Evolutionary conservation across 2,888 invertebrate species (phyloP).

Genomic region (Synergus itoensis): DNA sequence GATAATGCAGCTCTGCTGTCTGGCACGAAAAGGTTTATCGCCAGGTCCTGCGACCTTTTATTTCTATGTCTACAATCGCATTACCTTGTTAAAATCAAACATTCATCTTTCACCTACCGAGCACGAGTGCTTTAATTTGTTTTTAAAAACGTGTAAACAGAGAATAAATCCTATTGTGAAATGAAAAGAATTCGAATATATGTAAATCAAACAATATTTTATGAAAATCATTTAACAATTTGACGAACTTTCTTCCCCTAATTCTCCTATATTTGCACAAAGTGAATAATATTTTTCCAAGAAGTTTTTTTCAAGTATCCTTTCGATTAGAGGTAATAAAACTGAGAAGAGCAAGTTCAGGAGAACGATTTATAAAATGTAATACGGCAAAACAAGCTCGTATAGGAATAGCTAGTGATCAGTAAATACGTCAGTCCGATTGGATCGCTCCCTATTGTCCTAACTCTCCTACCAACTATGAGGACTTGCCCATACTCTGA

Average conservation of each 20-base stretch:
- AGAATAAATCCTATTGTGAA: neutral
- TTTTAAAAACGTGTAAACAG: constrained; percentile 51
- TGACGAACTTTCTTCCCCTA: neutral
- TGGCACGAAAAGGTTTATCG: constrained; percentile 63
- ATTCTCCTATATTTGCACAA: neutral
- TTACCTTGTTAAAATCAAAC: constrained; percentile 49
- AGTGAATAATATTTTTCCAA: neutral
- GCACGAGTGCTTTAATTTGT: constrained; percentile 4
- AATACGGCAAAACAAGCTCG: constrained; percentile 65
- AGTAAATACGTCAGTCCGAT: constrained; percentile 70
- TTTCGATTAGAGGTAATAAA: constrained; percentile 16
- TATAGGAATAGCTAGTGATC: constrained; percentile 67
- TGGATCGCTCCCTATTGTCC: constrained; percentile 67
- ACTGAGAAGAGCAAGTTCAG: constrained; percentile 48
- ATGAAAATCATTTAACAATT: neutral
- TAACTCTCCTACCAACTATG: constrained; percentile 63
- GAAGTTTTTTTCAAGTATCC: neutral
- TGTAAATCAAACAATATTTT: neutral
- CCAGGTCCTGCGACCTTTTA: constrained; percentile 30
- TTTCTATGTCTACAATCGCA: constrained; percentile 52
- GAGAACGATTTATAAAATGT: constrained; percentile 67
- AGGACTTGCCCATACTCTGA: constrained; percentile 65
- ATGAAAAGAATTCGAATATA: neutral
- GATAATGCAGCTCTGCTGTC: constrained; percentile 52
- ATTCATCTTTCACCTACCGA: constrained; percentile 1